Evolutionary conservation across 1,140 invertebrate genomes (phyloP).

Genomic region (Drosophila ogumai): DNA sequence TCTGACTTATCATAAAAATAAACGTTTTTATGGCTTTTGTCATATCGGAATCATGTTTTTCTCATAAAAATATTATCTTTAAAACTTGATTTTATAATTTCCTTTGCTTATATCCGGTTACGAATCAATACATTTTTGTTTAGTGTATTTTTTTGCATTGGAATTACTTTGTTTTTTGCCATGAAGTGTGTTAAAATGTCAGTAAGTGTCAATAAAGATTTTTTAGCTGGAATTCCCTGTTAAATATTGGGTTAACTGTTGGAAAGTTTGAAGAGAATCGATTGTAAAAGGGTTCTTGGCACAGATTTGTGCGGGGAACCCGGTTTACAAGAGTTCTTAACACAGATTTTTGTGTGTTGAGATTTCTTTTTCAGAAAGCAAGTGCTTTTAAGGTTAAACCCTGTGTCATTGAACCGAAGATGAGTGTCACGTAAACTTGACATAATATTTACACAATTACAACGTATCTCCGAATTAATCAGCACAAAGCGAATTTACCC

Average conservation of each 20-base stretch:
- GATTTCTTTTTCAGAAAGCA: not conserved
- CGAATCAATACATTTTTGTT: not conserved
- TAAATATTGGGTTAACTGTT: conserved; percentile 59
- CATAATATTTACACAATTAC: conserved; percentile 54
- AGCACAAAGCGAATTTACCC: conserved; percentile 36
- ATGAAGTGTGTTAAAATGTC: conserved; percentile 58
- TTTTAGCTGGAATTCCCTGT: conserved; percentile 16
- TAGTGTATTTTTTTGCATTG: conserved; percentile 20
- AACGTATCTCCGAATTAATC: conserved; percentile 44
- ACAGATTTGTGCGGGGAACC: conserved; percentile 7
- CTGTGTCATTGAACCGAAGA: conserved; percentile 23
- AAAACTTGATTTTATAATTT: conserved; percentile 11
- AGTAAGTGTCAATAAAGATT: conserved; percentile 52
- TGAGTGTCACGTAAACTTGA: conserved; percentile 40
- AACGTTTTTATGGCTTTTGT: not conserved
- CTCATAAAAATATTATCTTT: conserved; percentile 4
- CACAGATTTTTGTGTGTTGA: conserved; percentile 20
- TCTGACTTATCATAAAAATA: not conserved
- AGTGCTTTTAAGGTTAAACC: conserved; percentile 11
- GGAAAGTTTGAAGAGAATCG: conserved; percentile 23
- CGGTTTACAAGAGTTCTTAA: conserved; percentile 20
- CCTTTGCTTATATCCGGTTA: conserved; percentile 3
- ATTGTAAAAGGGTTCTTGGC: conserved; percentile 31
- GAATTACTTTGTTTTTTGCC: conserved; percentile 30
- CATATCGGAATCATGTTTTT: not conserved